These are phyloP conservation scores for Drosophila borborema DNA, from an alignment of 2,888 invertebrate genomes.

Conservation along the genomic window DNA sequence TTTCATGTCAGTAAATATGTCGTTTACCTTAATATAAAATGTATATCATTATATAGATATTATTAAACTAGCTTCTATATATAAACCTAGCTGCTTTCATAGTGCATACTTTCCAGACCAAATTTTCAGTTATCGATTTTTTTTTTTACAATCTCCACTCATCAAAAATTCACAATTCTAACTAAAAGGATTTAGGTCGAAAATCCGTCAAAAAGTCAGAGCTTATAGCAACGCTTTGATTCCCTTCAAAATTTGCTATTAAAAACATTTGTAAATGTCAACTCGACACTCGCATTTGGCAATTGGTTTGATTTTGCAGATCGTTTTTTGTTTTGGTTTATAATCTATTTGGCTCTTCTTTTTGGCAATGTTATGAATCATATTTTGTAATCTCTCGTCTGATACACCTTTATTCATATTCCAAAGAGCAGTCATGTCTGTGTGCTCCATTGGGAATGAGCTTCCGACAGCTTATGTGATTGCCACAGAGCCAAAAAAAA, in stretches of 20 bases:
- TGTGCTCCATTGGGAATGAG: constrained; percentile 4
- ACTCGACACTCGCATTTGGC: background rate
- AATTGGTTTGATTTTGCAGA: constrained; percentile 11
- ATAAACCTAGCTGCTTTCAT: too few species aligned
- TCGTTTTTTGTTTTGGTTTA: background rate
- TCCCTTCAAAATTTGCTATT: background rate
- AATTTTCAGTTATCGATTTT: background rate
- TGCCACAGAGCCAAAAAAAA: constrained; percentile 6
- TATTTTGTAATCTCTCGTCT: constrained; percentile 5
- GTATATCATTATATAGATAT: background rate
- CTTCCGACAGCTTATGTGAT: constrained; percentile 15
- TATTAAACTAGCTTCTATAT: background rate
- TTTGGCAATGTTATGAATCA: constrained; percentile 11
- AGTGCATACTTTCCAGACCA: background rate
- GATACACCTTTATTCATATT: constrained; percentile 3
- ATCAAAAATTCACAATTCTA: background rate
- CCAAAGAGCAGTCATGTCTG: constrained; percentile 10
- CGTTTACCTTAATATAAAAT: background rate
- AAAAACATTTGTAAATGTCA: constrained; percentile 15
- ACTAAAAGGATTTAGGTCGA: background rate
- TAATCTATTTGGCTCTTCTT: background rate
- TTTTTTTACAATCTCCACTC: background rate
- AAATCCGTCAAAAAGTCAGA: background rate
- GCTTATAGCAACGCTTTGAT: background rate
- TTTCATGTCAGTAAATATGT: background rate